These are phyloP conservation scores for Cotesia congregata DNA, from an alignment of 2,888 invertebrate genomes.

Conservation along the genomic window DNA sequence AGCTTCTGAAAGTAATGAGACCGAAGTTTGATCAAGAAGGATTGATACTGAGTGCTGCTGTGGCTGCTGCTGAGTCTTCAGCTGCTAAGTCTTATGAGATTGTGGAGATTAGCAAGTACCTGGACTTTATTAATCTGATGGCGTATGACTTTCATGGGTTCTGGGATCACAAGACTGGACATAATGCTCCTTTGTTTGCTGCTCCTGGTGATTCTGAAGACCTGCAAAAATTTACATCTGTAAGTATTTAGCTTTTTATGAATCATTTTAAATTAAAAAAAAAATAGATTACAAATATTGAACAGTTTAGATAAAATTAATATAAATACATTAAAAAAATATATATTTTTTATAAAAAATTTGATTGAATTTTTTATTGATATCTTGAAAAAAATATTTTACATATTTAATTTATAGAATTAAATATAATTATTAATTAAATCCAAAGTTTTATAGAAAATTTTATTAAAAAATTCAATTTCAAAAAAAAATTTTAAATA, in stretches of 20 bases:
- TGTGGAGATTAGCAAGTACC: slow-evolving; percentile 73
- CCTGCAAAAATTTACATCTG: slow-evolving; percentile 69
- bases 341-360: no score
- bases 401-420: no score
- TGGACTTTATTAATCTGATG: slow-evolving; percentile 82
- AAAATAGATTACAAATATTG: no score
- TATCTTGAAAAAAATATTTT: no score
- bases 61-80: slow-evolving; percentile 72
- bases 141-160: slow-evolving; percentile 81
- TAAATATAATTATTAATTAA: slow-evolving; percentile 56
- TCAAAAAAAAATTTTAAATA: slow-evolving; percentile 73
- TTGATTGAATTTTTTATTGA: no score
- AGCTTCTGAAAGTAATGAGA: slow-evolving; percentile 73
- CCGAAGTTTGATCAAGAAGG: slow-evolving; percentile 73
- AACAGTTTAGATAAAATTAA: no score
- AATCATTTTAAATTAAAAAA: no score
- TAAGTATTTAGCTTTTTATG: slow-evolving; percentile 58
- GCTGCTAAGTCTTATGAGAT: slow-evolving; percentile 76
- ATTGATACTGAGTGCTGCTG: slow-evolving; percentile 65
- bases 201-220: slow-evolving; percentile 56
- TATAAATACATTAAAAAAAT: no score
- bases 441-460: slow-evolving; percentile 63
- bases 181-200: slow-evolving; percentile 77
- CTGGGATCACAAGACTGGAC: slow-evolving; percentile 77
- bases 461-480: slow-evolving; percentile 76